A percentile compares a stretch with the other conserved stretches of the same genome.
phyloP scores from a whole-genome alignment of 2,113 vertebrate species.

The Tetraodon nigroviridis region DNA sequence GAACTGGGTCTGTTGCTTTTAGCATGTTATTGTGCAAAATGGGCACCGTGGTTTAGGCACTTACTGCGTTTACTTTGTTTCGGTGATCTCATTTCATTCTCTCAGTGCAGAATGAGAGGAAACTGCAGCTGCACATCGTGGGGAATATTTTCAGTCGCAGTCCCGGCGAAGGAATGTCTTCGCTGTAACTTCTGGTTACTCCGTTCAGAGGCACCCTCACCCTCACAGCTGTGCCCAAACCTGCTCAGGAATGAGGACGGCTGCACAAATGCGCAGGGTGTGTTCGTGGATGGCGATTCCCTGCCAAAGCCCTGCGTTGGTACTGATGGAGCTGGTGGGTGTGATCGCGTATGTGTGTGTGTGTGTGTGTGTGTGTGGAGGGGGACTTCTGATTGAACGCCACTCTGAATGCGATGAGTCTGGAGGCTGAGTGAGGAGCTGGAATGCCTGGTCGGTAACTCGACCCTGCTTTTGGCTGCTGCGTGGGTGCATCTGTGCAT shows the following conservation, averaged over 20 bases:
- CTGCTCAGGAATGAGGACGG: slow-evolving; percentile 54
- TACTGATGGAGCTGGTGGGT: slow-evolving; percentile 25
- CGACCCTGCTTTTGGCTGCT: slow-evolving; percentile 49
- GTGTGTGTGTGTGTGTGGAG: no score
- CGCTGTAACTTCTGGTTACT: no score
- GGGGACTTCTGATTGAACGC: not conserved
- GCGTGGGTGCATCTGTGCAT: slow-evolving; percentile 63
- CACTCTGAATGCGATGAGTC: slow-evolving; percentile 1
- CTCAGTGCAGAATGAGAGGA: no score
- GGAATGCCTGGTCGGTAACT: slow-evolving; percentile 57
- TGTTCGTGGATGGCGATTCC: slow-evolving; percentile 30
- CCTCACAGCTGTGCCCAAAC: slow-evolving; percentile 44
- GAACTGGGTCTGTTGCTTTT: no score
- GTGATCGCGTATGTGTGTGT: not conserved
- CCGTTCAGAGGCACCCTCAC: slow-evolving; percentile 9
- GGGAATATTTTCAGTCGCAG: no score
- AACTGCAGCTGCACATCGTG: no score
- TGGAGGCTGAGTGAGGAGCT: slow-evolving; percentile 41
- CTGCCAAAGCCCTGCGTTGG: slow-evolving; percentile 15
- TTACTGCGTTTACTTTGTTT: no score
- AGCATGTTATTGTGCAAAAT: no score
- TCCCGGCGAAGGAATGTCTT: no score
- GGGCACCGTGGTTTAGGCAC: no score
- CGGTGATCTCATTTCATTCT: no score
- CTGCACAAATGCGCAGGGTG: slow-evolving; percentile 18